Conservation (phyloP, 2,113 vertebrate genomes). For the Microtus oregoni region DNA sequence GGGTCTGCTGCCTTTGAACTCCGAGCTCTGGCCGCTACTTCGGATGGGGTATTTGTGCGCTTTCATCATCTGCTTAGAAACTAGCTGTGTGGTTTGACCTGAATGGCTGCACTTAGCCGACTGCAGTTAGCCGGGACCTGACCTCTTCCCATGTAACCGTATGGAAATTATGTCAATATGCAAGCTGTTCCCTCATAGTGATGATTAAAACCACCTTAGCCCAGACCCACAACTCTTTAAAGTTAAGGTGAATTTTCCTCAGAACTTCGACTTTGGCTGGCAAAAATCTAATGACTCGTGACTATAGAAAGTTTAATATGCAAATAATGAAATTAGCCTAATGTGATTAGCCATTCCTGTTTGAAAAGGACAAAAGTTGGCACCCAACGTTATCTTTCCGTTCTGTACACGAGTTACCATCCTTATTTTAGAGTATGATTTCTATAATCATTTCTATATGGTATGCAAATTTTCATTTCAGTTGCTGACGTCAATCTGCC, state of each 20-base stretch:
- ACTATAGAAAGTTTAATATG: slow-evolving; percentile 70
- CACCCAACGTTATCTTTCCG: slow-evolving; percentile 59
- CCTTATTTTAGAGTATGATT: slow-evolving; percentile 82
- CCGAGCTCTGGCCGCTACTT: background rate
- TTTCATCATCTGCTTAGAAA: background rate
- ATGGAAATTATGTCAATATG: slow-evolving; percentile 12
- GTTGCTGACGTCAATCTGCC: slow-evolving; percentile 82
- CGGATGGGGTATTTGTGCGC: background rate
- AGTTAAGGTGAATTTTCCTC: slow-evolving; percentile 46
- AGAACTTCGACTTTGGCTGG: slow-evolving; percentile 60
- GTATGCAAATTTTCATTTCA: slow-evolving; percentile 79
- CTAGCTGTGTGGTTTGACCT: background rate
- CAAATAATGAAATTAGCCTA: slow-evolving; percentile 76
- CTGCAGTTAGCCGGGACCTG: background rate
- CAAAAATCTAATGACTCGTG: slow-evolving; percentile 70
- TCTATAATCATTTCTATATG: slow-evolving; percentile 82
- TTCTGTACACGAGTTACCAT: slow-evolving; percentile 70
- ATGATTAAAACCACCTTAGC: slow-evolving; percentile 36
- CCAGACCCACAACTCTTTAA: slow-evolving; percentile 42
- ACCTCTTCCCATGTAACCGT: background rate
- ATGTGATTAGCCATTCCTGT: slow-evolving; percentile 73
- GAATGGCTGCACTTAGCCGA: background rate
- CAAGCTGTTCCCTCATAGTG: background rate
- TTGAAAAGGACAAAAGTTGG: slow-evolving; percentile 74
- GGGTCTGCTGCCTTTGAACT: slow-evolving; percentile 8